Base-by-base conservation (phyloP, 2,888 invertebrate genomes). In the Apocheima hispidaria region DNA sequence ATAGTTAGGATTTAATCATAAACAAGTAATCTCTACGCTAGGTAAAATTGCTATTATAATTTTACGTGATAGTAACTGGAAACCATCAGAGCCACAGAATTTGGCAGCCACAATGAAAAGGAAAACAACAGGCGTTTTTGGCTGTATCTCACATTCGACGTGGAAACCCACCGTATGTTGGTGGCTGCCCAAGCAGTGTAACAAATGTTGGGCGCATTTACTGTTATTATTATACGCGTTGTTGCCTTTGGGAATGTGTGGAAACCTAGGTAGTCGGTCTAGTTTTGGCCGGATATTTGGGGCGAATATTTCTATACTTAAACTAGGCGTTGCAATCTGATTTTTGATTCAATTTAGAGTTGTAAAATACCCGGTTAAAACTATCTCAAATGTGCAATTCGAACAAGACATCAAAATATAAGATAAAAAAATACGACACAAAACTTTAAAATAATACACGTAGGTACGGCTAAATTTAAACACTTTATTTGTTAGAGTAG, bases 101-200 rank as follows among this genome's bases (percentile, higher is more conserved):
- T 10, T 38, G 38, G 38, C 9, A 10, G 21, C 21, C 12, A 21
- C 41, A 6, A 21, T 41, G n/a, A 5, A 41, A 21, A n/a, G 2
- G 5, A 21, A 41, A 41, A 41, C n/a, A 41, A 41, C 30, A 35
- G 33, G 30, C 20, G 28, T 51, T 59, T 33, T 59, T 41, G 41
- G 21, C 41, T 41, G 21, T 6, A n/a, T 21, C 9, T 51, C 16
- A 48, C 48, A 49, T 46, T 49, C 55, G 58, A 55, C 55, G 50
- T 56, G 4, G n/a, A 21, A 40, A 40, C 58, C 38, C 50, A 30
- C n/a, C 40, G 62, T 60, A 44, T 63, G 65, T 65, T 66, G 62
- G 66, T 59, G 62, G 54, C 53, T 50, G 53, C 63, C 66, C 63
- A 59, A 65, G 59, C 61, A 54, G 60, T 60, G 53, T 60, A 52